These are phyloP conservation scores for Deilephila porcellus DNA, from an alignment of 2,888 invertebrate genomes.

Conservation along the genomic window DNA sequence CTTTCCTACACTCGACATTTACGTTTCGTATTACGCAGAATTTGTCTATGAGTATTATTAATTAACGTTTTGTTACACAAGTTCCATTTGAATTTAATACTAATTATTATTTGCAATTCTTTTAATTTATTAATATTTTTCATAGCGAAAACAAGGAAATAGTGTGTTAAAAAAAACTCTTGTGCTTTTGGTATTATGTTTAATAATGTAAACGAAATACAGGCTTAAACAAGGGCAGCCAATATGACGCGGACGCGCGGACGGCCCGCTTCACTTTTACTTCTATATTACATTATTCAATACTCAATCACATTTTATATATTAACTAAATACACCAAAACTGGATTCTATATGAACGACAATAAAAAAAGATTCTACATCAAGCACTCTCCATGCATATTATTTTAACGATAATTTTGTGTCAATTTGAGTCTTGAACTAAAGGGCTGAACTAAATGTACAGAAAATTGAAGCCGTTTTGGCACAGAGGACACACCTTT, in stretches of 20 bases:
- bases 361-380: background rate
- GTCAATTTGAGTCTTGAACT: background rate
- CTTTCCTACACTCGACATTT: background rate
- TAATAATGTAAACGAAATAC: conserved; percentile 76
- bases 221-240: conserved; percentile 55
- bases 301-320: conserved; percentile 54
- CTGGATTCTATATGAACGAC: conserved; percentile 24
- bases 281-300: conserved; percentile 48
- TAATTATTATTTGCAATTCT: background rate
- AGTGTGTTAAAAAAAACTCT: conserved; percentile 35
- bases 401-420: background rate
- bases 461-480: background rate
- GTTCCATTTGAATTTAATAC: too few relatives aligned
- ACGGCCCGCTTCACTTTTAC: conserved; percentile 43
- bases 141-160: background rate
- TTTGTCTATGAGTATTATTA: background rate
- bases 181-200: conserved; percentile 65
- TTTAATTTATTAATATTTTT: background rate
- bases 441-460: background rate
- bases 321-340: conserved; percentile 37
- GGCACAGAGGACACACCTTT: background rate
- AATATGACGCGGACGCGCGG: conserved; percentile 54
- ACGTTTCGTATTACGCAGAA: conserved; percentile 6
- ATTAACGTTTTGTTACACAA: background rate
- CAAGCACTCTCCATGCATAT: background rate